Evolutionary conservation across 53 echinoderm and acorn worm genomes (phyloP), one percentile per base, ranked within the genome.

Genomic region (Crossaster papposus): DNA sequence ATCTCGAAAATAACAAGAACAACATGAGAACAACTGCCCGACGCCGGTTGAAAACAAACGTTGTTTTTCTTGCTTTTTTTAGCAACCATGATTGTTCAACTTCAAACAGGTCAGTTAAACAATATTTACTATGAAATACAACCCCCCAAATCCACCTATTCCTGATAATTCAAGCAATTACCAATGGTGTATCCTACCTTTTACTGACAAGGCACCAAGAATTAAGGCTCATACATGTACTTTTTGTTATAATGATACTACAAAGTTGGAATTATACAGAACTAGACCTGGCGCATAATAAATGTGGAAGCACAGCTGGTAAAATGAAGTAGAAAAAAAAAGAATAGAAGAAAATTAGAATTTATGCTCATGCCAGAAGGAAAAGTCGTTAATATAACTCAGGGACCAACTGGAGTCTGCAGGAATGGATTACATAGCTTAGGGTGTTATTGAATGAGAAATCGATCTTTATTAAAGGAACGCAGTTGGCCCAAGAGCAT

Each of bases 351-450:
- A 44, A 65, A 65, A 26, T 44, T 23, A 63, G 64, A 51, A 64
- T 83, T 72, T 73, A 71, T 64, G 34, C 32, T 31, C 71, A 58
- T 54, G 80, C 89, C 79, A 74, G 34, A 71, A 38, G 64, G 83
- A 83, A 82, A 81, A 33, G 36, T 20, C 64, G 32, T 81, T 81
- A 62, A 31, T 63, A 14, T 22, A 17, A 51, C 10, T 20, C 20
- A 20, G 58, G 2, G 22, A 4, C 22, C 58, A 58, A 36, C 37
- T 37, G 76, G 36, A 78, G 51, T 28, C 28, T 52, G 12, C 30
- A 23, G 34, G 28, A 15, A 50, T 28, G 34, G 52, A n/a, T n/a
- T 34, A 13, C 37, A 53, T 8, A 10, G 52, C 36, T 13, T 44
- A 50, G 68, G 9, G 28, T 68, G 68, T 68, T 68, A 68, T 26